phyloP scores from a whole-genome alignment of 2,888 invertebrate species.

The Lymantria monacha region DNA sequence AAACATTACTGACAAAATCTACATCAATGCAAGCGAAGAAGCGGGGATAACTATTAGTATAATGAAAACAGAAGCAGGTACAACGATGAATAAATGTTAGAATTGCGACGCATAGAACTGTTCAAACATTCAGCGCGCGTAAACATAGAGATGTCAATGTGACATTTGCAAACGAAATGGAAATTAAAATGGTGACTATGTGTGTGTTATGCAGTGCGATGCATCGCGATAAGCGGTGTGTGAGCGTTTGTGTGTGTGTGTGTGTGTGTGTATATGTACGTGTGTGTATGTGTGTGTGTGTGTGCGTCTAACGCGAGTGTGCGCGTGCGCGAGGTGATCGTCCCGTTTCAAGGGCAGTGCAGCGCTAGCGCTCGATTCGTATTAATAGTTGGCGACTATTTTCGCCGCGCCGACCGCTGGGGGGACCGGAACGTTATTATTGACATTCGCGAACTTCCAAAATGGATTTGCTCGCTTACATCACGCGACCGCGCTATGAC shows the following conservation, averaged over 20 bases:
- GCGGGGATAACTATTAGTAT: no score
- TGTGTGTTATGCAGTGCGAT: slow-evolving; percentile 64
- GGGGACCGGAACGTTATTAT: slow-evolving; percentile 76
- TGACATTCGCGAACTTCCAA: slow-evolving; percentile 77
- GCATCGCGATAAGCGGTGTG: slow-evolving; percentile 59
- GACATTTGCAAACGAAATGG: slow-evolving; percentile 72
- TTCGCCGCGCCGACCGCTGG: slow-evolving; percentile 70
- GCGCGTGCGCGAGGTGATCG: slow-evolving; percentile 72
- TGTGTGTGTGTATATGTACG: slow-evolving; percentile 33
- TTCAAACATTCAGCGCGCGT: slow-evolving; percentile 36
- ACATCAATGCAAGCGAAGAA: no score
- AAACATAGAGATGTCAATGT: slow-evolving; percentile 53
- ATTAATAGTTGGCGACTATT: slow-evolving; percentile 81
- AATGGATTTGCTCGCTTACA: slow-evolving; percentile 54
- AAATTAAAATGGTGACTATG: slow-evolving; percentile 69
- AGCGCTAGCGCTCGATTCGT: slow-evolving; percentile 73
- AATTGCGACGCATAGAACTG: slow-evolving; percentile 11
- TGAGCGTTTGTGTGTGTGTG: slow-evolving; percentile 37
- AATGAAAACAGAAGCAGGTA: no score
- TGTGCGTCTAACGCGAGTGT: slow-evolving; percentile 27
- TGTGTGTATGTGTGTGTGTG: slow-evolving; percentile 39
- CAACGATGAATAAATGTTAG: slow-evolving; percentile 6
- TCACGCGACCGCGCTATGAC: slow-evolving; percentile 36
- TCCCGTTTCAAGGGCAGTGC: slow-evolving; percentile 80
- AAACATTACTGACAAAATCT: no score